Percentiles rank a stretch among this genome's conserved stretches.
Conservation (phyloP, 2,797 vertebrate species). For the Galaxias olidus region DNA sequence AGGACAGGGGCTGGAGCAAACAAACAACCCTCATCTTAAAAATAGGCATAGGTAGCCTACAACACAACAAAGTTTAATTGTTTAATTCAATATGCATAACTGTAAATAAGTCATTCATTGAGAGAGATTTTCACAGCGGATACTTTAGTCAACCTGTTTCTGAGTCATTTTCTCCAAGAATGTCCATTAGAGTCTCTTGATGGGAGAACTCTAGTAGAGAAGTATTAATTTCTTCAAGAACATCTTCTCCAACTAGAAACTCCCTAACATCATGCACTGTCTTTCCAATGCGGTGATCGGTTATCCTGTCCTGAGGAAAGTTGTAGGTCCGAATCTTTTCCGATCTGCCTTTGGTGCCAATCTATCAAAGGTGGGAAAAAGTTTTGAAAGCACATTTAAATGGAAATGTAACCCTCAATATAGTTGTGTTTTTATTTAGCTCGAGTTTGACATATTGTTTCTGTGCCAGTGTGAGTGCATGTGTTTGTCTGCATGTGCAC, state of each 20-base stretch:
- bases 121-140: too few relatives aligned
- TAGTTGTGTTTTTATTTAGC: too few relatives aligned
- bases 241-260: conserved; percentile 88
- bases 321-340: conserved; percentile 98
- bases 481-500: too few relatives aligned
- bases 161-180: conserved; percentile 62
- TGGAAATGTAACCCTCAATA: too few relatives aligned
- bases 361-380: conserved; percentile 62
- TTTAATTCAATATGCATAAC: too few relatives aligned
- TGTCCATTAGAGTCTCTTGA: conserved; percentile 87
- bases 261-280: conserved; percentile 81
- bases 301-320: conserved; percentile 92
- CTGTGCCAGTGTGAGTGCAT: too few relatives aligned
- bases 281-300: conserved; percentile 90
- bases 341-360: conserved; percentile 92
- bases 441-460: too few relatives aligned
- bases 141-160: conserved; percentile 4
- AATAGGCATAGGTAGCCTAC: neutral
- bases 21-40: neutral
- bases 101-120: too few relatives aligned
- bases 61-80: too few relatives aligned
- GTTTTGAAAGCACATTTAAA: neutral
- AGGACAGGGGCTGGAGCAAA: too few relatives aligned
- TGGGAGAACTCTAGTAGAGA: conserved; percentile 84
- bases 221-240: conserved; percentile 87